Evolutionary conservation across 2,113 vertebrate genomes (phyloP).

Genomic region (Vanacampus margaritifer): DNA sequence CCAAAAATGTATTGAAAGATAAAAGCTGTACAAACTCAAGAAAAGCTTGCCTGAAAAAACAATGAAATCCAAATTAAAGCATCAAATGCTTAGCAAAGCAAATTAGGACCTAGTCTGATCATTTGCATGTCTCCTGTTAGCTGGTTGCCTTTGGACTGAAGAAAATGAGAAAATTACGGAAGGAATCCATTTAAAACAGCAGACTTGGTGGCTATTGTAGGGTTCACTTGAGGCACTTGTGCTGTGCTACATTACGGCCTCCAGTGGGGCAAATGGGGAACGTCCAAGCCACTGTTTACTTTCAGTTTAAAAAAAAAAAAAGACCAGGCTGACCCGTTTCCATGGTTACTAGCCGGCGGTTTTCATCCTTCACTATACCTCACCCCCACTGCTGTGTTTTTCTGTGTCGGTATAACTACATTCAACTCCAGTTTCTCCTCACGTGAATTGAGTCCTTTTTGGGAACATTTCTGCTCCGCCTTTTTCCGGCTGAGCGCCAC

Average conservation of each 20-base stretch:
- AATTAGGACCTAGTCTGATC: conserved; percentile 11
- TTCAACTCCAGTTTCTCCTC: conserved; percentile 43
- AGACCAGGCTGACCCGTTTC: conserved; percentile 40
- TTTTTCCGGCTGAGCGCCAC: conserved; percentile 46
- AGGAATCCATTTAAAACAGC: not conserved
- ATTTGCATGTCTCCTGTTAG: conserved; percentile 13
- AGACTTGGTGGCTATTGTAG: not conserved
- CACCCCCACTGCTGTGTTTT: conserved; percentile 19
- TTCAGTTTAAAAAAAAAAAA: conserved; percentile 35
- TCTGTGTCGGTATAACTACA: conserved; percentile 34
- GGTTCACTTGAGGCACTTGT: conserved; percentile 11
- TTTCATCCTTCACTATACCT: conserved; percentile 53
- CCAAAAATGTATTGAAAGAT: not conserved
- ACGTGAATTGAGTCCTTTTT: conserved; percentile 40
- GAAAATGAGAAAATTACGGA: not conserved
- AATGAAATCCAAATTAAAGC: conserved; percentile 42
- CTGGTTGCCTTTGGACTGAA: conserved; percentile 15
- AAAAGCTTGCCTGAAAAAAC: conserved; percentile 10
- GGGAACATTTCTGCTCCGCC: conserved; percentile 45
- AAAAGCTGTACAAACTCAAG: not conserved
- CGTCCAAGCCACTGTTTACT: conserved; percentile 40
- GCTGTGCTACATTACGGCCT: conserved; percentile 13
- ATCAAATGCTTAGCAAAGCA: conserved; percentile 23
- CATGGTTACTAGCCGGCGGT: conserved; percentile 55
- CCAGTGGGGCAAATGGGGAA: conserved; percentile 2